A percentile compares a stretch with the other conserved stretches of the same genome.
Evolutionary conservation across 2,888 invertebrate species (phyloP).

Genomic region (Himalopsyche japonica): DNA sequence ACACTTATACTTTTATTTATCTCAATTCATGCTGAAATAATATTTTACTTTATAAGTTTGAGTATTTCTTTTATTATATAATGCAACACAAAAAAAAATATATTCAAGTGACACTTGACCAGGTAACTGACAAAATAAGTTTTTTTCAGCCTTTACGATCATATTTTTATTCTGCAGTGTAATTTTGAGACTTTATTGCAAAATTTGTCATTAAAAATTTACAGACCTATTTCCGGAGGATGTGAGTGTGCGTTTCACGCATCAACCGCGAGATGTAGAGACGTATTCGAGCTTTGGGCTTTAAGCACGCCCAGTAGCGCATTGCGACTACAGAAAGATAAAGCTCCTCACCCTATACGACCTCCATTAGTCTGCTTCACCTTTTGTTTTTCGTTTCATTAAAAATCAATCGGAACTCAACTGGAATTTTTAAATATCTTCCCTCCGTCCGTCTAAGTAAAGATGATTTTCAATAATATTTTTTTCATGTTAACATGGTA

Average conservation of each 20-base stretch:
- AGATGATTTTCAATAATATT: neutral
- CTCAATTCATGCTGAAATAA: too few species aligned
- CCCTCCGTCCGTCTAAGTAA: too few species aligned
- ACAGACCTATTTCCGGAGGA: neutral
- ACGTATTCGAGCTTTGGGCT: neutral
- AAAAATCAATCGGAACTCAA: constrained; percentile 11
- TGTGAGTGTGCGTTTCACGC: neutral
- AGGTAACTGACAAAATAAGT: neutral
- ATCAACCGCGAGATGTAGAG: neutral
- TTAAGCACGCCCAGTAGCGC: constrained; percentile 9
- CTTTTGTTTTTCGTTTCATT: neutral
- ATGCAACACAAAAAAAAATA: neutral
- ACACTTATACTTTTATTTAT: too few species aligned
- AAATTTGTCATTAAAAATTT: neutral
- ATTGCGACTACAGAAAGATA: constrained; percentile 6
- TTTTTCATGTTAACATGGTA: too few species aligned
- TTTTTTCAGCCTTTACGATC: neutral
- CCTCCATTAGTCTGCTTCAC: neutral
- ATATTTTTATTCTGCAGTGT: neutral
- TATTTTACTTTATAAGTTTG: too few species aligned
- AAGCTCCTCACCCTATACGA: neutral
- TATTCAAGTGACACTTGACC: neutral
- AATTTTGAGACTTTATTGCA: neutral
- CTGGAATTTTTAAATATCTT: constrained; percentile 2
- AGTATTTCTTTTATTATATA: too few species aligned